Evolutionary conservation across 1,140 invertebrate species (phyloP).

Genomic region (Aculops lycopersici): DNA sequence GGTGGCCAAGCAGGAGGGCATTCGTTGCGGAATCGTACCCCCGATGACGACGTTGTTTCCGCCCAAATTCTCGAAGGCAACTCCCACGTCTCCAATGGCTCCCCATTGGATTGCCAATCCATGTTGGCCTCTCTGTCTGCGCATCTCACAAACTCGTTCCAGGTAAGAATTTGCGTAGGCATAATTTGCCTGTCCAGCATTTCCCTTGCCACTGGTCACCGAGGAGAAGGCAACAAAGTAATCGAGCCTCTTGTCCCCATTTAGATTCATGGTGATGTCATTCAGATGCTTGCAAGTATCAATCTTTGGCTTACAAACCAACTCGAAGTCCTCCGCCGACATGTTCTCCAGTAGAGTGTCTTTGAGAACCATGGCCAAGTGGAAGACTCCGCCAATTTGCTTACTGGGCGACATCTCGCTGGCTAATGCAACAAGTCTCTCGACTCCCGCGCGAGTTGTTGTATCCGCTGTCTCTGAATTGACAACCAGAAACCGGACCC

Average conservation of each 20-base stretch:
- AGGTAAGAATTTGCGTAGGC: slow-evolving; percentile 76
- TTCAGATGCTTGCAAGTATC: slow-evolving; percentile 38
- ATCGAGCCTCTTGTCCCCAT: slow-evolving; percentile 25
- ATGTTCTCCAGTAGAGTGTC: slow-evolving; percentile 67
- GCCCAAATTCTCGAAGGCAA: slow-evolving; percentile 52
- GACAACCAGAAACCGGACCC: not conserved
- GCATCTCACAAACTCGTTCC: slow-evolving; percentile 36
- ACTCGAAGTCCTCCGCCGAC: slow-evolving; percentile 36
- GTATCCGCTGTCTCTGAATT: not conserved
- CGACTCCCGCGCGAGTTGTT: no score
- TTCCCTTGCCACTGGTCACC: slow-evolving; percentile 67
- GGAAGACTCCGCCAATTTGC: slow-evolving; percentile 72
- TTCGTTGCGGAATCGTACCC: slow-evolving; percentile 66
- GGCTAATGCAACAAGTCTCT: no score
- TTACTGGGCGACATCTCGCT: slow-evolving; percentile 15
- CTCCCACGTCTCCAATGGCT: slow-evolving; percentile 75
- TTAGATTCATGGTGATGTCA: slow-evolving; percentile 27
- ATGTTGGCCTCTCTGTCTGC: slow-evolving; percentile 25
- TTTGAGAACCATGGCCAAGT: slow-evolving; percentile 27
- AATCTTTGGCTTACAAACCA: slow-evolving; percentile 25
- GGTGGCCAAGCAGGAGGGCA: slow-evolving; percentile 47
- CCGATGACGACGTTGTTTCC: slow-evolving; percentile 62
- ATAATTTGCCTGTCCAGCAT: slow-evolving; percentile 74
- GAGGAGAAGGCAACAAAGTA: slow-evolving; percentile 81
- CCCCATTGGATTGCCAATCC: slow-evolving; percentile 77